These are phyloP conservation scores for Hylaeus anthracinus DNA, from an alignment of 1,140 invertebrate genomes.

Conservation along the genomic window DNA sequence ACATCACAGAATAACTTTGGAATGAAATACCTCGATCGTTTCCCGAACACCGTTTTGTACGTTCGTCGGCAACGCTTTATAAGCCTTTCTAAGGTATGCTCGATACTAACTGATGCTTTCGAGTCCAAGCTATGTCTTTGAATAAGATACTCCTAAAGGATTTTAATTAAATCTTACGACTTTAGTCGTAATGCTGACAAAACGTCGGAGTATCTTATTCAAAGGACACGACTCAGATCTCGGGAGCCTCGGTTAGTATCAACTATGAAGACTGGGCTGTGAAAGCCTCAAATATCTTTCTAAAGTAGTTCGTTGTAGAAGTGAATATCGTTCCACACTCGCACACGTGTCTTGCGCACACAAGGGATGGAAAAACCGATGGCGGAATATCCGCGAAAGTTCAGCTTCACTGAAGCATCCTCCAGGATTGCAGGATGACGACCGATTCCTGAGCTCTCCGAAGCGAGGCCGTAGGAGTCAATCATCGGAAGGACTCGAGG, in stretches of 20 bases:
- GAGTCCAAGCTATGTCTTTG: no score
- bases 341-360: conserved; percentile 4
- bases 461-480: not conserved
- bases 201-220: no score
- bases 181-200: no score
- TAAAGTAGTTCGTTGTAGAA: conserved; percentile 49
- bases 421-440: conserved; percentile 35
- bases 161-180: no score
- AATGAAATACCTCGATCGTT: conserved; percentile 28
- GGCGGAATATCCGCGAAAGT: conserved; percentile 64
- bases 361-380: conserved; percentile 28
- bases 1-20: conserved; percentile 45
- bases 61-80: conserved; percentile 26
- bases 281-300: no score
- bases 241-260: no score
- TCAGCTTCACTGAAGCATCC: conserved; percentile 60
- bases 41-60: conserved; percentile 44
- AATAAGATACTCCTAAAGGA: no score
- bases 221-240: no score
- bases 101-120: no score
- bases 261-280: no score
- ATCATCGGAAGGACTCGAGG: conserved; percentile 23
- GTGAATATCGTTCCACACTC: conserved; percentile 35
- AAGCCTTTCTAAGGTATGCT: conserved; percentile 12
- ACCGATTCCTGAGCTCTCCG: not conserved